Percentiles rank a stretch among this genome's conserved stretches.
Evolutionary conservation across 1,140 invertebrate genomes (phyloP).

Genomic region (Microplitis mediator): DNA sequence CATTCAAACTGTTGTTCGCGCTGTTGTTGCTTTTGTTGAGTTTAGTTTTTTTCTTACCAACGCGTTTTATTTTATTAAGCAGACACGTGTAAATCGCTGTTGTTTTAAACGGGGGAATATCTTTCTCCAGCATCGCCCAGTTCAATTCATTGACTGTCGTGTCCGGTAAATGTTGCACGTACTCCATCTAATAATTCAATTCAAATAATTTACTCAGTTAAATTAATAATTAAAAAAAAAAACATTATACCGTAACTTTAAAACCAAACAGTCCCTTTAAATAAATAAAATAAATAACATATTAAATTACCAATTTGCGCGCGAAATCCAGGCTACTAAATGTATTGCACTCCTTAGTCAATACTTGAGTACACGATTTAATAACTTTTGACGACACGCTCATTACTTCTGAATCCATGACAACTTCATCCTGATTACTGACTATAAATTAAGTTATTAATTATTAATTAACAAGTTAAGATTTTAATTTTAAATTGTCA

Average conservation of each 20-base stretch:
- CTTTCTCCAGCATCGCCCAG: background rate
- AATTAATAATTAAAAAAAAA: too few species aligned
- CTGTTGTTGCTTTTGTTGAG: background rate
- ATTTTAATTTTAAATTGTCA: background rate
- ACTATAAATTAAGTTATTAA: background rate
- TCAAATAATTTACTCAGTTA: background rate
- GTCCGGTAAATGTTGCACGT: conserved; percentile 1
- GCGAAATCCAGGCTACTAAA: background rate
- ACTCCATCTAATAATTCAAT: background rate
- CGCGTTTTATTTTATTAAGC: background rate
- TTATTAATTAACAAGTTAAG: background rate
- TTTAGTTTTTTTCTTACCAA: background rate
- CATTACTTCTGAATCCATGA: background rate
- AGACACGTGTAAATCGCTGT: background rate
- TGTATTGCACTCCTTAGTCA: background rate
- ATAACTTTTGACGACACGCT: conserved; percentile 5
- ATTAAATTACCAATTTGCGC: background rate
- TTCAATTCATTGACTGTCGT: background rate
- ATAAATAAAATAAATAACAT: too few species aligned
- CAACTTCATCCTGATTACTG: background rate
- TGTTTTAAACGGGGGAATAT: background rate
- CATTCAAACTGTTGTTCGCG: too few species aligned
- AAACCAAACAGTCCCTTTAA: background rate
- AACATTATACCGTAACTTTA: too few species aligned
- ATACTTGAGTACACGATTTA: background rate